Conservation (phyloP, 2,113 vertebrate genomes). For the Leptobrachium leishanense region DNA sequence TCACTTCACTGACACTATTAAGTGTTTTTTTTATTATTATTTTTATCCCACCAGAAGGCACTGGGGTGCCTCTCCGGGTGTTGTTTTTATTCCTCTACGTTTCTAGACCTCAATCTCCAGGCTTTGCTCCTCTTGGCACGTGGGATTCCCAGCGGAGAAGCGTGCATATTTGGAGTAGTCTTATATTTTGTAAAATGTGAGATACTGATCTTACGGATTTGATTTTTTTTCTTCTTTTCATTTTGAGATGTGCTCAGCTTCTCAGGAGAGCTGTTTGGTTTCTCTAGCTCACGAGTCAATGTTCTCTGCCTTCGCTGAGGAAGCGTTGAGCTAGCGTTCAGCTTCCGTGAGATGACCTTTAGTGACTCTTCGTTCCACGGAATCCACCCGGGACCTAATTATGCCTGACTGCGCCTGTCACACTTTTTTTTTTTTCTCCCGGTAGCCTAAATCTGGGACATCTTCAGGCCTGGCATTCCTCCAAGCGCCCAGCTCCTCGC, state of each 20-base stretch:
- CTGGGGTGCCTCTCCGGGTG: too few relatives aligned
- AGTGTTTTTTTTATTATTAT: too few relatives aligned
- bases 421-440: neutral
- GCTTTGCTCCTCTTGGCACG: too few relatives aligned
- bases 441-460: neutral
- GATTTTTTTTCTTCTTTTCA: neutral
- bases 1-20: too few relatives aligned
- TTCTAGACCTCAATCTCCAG: too few relatives aligned
- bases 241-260: neutral
- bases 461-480: slow-evolving; percentile 16
- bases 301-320: neutral
- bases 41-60: too few relatives aligned
- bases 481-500: slow-evolving; percentile 16
- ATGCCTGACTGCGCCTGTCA: neutral
- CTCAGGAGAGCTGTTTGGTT: neutral
- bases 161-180: too few relatives aligned
- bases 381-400: slow-evolving; percentile 31
- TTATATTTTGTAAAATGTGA: too few relatives aligned
- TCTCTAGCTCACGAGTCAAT: neutral
- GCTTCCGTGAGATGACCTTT: neutral
- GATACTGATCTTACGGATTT: neutral
- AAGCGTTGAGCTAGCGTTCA: neutral
- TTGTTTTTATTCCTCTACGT: too few relatives aligned
- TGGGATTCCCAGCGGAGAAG: too few relatives aligned
- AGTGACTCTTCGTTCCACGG: neutral